phyloP scores from a whole-genome alignment of 2,797 vertebrate species.

The Hapalemur alaotrensis region DNA sequence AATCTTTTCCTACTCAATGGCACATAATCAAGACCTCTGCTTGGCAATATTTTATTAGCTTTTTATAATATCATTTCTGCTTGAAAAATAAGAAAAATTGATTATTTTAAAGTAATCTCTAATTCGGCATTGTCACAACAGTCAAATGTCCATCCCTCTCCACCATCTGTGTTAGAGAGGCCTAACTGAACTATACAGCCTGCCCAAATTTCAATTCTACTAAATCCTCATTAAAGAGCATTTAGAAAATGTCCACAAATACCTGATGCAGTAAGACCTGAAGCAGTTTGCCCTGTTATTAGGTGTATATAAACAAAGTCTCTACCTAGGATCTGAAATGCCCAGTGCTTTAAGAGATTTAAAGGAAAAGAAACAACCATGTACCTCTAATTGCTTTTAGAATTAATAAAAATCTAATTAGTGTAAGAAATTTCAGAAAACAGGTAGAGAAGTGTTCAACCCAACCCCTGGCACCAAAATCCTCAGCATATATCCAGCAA shows the following conservation, averaged over 20 bases:
- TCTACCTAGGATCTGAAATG: neutral
- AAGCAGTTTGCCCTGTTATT: neutral
- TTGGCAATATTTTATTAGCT: conserved; percentile 49
- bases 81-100: conserved; percentile 28
- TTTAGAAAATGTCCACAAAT: neutral
- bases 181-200: neutral
- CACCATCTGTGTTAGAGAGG: neutral
- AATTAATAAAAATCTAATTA: neutral
- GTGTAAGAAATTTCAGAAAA: conserved; percentile 1
- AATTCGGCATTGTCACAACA: neutral
- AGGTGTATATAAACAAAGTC: neutral
- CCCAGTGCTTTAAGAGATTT: neutral
- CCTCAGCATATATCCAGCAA: neutral
- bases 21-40: conserved; percentile 12
- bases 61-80: conserved; percentile 23
- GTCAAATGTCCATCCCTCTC: neutral
- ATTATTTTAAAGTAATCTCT: conserved; percentile 18
- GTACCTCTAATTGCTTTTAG: neutral
- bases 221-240: neutral
- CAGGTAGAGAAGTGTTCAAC: neutral
- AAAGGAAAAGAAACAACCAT: neutral
- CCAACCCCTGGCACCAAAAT: neutral
- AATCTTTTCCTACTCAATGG: conserved; percentile 24
- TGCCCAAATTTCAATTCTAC: neutral
- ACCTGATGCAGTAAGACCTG: neutral